phyloP scores from a whole-genome alignment of 2,113 vertebrate genomes.

The Nesoenas mayeri region DNA sequence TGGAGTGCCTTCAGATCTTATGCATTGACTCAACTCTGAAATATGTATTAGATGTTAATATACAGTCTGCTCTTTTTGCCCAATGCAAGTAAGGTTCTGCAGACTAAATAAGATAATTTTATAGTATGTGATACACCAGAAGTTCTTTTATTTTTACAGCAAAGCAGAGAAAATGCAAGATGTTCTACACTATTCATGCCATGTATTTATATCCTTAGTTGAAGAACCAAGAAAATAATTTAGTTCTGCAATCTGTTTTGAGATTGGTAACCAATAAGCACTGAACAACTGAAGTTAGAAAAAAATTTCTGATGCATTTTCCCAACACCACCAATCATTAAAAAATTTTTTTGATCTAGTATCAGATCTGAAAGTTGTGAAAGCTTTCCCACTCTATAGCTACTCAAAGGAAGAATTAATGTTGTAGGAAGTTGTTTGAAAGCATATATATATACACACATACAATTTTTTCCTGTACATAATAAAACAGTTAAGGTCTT shows the following conservation, averaged over 20 bases:
- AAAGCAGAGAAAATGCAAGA: not conserved
- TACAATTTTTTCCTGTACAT: not conserved
- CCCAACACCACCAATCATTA: not conserved
- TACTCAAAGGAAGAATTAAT: not conserved
- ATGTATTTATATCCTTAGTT: not conserved
- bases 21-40: not conserved
- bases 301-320: not conserved
- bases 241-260: not conserved
- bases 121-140: not conserved
- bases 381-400: not conserved
- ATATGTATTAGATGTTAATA: not conserved
- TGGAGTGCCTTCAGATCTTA: not conserved
- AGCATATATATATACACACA: not conserved
- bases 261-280: not conserved
- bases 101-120: not conserved
- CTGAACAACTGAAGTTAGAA: not conserved
- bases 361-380: not conserved
- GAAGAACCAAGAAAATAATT: not conserved
- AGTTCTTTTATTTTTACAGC: not conserved
- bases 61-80: not conserved
- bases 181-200: not conserved
- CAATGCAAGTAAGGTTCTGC: not conserved
- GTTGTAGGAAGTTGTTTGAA: not conserved
- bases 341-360: not conserved
- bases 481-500: not conserved